Evolutionary conservation across 1,140 invertebrate species (phyloP).

Genomic region (Panagrolaimus sp.): DNA sequence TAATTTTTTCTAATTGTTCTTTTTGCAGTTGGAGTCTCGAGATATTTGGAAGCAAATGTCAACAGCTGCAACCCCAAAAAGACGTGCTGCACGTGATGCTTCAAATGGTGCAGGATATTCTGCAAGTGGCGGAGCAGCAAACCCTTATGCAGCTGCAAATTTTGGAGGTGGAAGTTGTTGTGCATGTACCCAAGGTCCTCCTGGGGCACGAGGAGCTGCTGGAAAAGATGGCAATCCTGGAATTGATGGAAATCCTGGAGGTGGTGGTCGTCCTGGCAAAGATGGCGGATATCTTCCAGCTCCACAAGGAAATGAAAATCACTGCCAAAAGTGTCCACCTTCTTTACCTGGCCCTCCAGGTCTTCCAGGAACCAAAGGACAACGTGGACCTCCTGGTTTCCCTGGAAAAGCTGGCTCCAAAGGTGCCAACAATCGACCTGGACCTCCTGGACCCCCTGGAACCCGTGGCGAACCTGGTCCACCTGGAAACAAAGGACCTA

Average conservation of each 20-base stretch:
- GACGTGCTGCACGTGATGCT: neutral
- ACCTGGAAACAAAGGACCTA: slow-evolving; percentile 7
- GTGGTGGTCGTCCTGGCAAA: slow-evolving; percentile 7
- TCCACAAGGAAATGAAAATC: slow-evolving; percentile 3
- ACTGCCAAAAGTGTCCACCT: slow-evolving; percentile 11
- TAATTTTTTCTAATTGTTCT: neutral
- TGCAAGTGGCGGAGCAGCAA: neutral
- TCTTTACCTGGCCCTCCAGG: slow-evolving; percentile 12
- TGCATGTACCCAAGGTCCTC: slow-evolving; percentile 17
- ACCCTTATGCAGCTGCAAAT: slow-evolving; percentile 4
- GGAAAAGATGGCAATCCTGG: slow-evolving; percentile 18
- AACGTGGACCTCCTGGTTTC: slow-evolving; percentile 14
- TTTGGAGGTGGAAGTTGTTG: slow-evolving; percentile 8
- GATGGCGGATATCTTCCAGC: slow-evolving; percentile 17
- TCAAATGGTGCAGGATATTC: neutral
- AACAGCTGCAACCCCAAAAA: neutral
- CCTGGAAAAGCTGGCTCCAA: slow-evolving; percentile 8
- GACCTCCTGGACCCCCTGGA: slow-evolving; percentile 13
- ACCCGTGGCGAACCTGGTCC: slow-evolving; percentile 15
- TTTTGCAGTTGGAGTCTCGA: slow-evolving; percentile 14
- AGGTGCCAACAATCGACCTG: slow-evolving; percentile 13
- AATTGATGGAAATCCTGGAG: slow-evolving; percentile 18
- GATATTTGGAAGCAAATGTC: slow-evolving; percentile 20
- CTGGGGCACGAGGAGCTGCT: neutral
- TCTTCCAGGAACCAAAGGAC: slow-evolving; percentile 19